Evolutionary conservation across 1,140 invertebrate species (phyloP), one percentile per base, ranked within the genome.

Genomic region (Globodera rostochiensis): DNA sequence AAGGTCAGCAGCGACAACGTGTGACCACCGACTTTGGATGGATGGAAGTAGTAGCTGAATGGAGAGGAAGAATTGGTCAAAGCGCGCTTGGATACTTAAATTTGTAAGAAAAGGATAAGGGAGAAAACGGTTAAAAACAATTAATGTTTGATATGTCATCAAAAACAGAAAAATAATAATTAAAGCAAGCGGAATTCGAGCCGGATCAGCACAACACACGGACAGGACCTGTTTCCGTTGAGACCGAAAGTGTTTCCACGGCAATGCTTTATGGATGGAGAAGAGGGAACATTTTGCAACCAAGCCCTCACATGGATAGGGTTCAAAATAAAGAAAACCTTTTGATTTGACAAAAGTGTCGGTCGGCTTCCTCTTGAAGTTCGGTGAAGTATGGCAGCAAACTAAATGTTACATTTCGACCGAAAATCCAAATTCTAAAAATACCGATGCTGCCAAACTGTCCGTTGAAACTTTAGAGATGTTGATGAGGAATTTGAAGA

Each of bases 41-140:
- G 94, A 91, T 97, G 94, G 86, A 94, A 93, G 91, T 95, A 97
- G 13, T 94, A 95, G 89, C 95, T n/a, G 94, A 4, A 96, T 90
- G 0, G 94, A 93, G 84, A 93, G 94, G 84, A 97, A 93, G 87
- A 97, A 93, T 82, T 94, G 93, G 75, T 93, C 92, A 46, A 97
- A 91, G 90, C 95, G 93, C 64, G 92, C 92, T 87, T 95, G 93
- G 8, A 93, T 92, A 67, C 87, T 91, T 47, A 91, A 92, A 50
- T 90, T 88, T 80, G 92, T 91, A 46, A 15, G 25, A 53, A 82
- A 71, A 5, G n/a, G n/a, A n/a, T n/a, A n/a, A n/a, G n/a, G n/a
- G n/a, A n/a, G n/a, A n/a, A n/a, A n/a, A n/a, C n/a, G n/a, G n/a
- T n/a, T n/a, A n/a, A n/a, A n/a, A n/a, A n/a, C n/a, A n/a, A n/a